Evolutionary conservation across 2,888 invertebrate species (phyloP).

Genomic region (Pedicia rivosa): DNA sequence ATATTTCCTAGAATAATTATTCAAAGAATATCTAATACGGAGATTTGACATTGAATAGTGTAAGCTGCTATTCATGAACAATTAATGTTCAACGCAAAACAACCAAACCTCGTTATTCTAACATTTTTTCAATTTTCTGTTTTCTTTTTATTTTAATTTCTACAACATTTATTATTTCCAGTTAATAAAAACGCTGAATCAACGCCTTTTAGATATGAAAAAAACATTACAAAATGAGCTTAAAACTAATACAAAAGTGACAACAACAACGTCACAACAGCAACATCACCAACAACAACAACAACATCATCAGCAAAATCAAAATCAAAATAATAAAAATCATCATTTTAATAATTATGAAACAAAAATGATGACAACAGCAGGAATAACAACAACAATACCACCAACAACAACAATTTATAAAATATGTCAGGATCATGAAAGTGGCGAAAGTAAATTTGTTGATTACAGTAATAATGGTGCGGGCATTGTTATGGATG

Average conservation of each 20-base stretch:
- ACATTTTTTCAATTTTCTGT: constrained; percentile 4
- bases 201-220: constrained; percentile 76
- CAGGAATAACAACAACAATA: constrained; percentile 1
- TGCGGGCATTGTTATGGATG: constrained; percentile 33
- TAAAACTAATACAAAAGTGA: constrained; percentile 19
- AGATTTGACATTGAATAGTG: too few relatives aligned
- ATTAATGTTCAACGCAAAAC: too few relatives aligned
- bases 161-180: too few relatives aligned
- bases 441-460: background rate
- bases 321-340: constrained; percentile 3
- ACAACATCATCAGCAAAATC: constrained; percentile 13
- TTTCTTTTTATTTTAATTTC: constrained; percentile 4
- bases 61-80: too few relatives aligned
- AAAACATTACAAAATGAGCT: constrained; percentile 82
- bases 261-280: constrained; percentile 20
- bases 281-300: constrained; percentile 16
- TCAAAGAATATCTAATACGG: too few relatives aligned
- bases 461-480: constrained; percentile 11
- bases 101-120: too few relatives aligned
- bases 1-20: too few relatives aligned
- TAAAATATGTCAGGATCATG: background rate
- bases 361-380: constrained; percentile 16
- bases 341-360: constrained; percentile 31
- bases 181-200: constrained; percentile 76
- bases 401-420: constrained; percentile 6